These are phyloP conservation scores for Eublepharis macularius DNA, from an alignment of 2,113 vertebrate genomes.

Conservation along the genomic window DNA sequence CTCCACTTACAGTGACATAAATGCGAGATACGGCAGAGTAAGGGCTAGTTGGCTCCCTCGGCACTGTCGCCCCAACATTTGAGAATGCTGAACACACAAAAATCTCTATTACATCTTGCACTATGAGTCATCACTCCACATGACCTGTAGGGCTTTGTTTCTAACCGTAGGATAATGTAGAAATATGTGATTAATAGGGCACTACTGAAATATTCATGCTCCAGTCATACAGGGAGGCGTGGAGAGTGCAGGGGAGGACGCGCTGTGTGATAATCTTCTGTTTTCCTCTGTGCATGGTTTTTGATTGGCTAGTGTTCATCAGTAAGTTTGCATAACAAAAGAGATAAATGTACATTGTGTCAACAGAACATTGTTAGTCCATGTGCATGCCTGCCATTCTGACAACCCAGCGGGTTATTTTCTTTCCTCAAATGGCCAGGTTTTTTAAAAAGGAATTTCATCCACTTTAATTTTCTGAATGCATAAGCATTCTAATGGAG, in stretches of 20 bases:
- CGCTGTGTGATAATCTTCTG: not conserved
- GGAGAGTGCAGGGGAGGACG: conserved; percentile 33
- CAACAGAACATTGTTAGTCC: conserved; percentile 44
- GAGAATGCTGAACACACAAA: not conserved
- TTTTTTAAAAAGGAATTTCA: conserved; percentile 52
- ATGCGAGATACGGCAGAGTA: too few relatives aligned
- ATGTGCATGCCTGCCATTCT: not conserved
- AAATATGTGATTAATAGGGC: not conserved
- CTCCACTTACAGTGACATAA: too few relatives aligned
- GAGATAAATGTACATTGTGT: conserved; percentile 46
- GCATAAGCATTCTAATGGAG: conserved; percentile 67
- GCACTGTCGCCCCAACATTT: too few relatives aligned
- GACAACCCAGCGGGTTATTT: not conserved
- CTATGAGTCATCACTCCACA: not conserved
- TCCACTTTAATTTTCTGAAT: conserved; percentile 68
- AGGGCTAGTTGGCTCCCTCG: too few relatives aligned
- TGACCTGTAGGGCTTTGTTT: not conserved
- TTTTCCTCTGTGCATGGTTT: not conserved
- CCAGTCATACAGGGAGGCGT: conserved; percentile 1
- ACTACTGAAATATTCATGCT: not conserved
- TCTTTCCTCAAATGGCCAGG: conserved; percentile 33
- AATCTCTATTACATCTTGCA: not conserved
- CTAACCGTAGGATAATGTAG: not conserved
- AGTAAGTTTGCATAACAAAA: conserved; percentile 47
- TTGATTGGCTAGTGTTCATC: conserved; percentile 29